Conservation (phyloP, 2,888 invertebrate species). For the Hipparchia sbordonii region DNA sequence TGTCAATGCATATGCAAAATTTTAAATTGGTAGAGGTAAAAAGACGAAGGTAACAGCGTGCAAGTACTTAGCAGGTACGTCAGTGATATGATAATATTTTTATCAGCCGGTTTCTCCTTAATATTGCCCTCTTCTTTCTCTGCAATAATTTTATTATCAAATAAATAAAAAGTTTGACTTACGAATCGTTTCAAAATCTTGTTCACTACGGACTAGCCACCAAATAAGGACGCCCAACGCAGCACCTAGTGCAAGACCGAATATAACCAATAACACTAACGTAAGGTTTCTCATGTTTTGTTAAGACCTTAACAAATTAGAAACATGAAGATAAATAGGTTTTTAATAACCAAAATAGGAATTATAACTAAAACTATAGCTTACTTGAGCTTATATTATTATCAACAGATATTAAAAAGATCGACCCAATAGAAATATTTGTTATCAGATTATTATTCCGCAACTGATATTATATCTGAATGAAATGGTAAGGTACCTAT, state of each 20-base stretch:
- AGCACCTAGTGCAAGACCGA: constrained; percentile 38
- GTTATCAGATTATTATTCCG: constrained; percentile 5
- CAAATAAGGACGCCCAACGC: constrained; percentile 46
- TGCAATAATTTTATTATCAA: too few relatives aligned
- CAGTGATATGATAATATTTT: too few relatives aligned
- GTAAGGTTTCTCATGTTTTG: constrained; percentile 37
- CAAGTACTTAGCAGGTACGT: too few relatives aligned
- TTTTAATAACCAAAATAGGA: constrained; percentile 1
- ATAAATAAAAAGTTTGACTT: constrained; percentile 30
- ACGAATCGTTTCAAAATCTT: constrained; percentile 44
- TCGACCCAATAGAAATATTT: neutral
- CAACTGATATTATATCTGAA: constrained; percentile 1
- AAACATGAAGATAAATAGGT: neutral
- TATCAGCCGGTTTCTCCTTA: too few relatives aligned
- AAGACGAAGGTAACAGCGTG: too few relatives aligned
- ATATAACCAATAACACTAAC: constrained; percentile 34
- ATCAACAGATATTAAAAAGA: neutral
- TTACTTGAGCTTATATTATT: neutral
- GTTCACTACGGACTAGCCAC: constrained; percentile 44
- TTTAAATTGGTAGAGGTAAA: too few relatives aligned
- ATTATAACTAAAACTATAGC: neutral
- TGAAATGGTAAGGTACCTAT: neutral
- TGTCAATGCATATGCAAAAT: too few relatives aligned
- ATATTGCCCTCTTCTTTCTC: too few relatives aligned
- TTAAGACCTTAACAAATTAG: neutral